Percentiles rank a stretch among this genome's conserved stretches.
Conservation (phyloP, 2,113 vertebrate genomes). For the Gnathonemus longibarbis region DNA sequence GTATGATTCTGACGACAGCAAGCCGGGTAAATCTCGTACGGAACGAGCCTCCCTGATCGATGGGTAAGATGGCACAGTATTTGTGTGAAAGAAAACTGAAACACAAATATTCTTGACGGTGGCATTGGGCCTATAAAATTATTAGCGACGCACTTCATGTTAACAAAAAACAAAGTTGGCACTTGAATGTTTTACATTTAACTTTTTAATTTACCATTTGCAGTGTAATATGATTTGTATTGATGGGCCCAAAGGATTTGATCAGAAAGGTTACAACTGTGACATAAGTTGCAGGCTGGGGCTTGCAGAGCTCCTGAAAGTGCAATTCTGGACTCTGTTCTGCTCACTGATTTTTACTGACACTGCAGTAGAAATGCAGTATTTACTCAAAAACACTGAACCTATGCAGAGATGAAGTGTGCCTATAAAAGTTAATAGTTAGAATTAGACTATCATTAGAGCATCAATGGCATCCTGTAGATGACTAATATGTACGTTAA, state of each 20-base stretch:
- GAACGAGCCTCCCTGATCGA: constrained; percentile 62
- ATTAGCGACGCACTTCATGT: neutral
- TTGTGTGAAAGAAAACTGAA: neutral
- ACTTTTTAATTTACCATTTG: neutral
- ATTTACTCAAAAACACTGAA: neutral
- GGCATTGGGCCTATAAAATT: neutral
- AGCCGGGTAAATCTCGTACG: constrained; percentile 64
- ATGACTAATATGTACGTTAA: neutral
- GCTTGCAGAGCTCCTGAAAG: no score
- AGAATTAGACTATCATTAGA: neutral
- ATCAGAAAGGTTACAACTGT: no score
- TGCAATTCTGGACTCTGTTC: no score
- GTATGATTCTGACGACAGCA: constrained; percentile 65
- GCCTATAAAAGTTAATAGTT: no score
- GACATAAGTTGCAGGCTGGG: no score
- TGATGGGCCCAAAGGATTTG: no score
- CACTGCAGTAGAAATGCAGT: neutral
- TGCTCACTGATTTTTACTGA: neutral
- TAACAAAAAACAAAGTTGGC: neutral
- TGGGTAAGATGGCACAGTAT: constrained; percentile 48
- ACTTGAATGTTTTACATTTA: neutral
- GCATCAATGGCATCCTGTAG: neutral
- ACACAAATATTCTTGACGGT: neutral
- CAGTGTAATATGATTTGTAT: neutral
- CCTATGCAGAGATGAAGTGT: neutral